Percentiles rank a stretch among this genome's conserved stretches.
These are phyloP conservation scores for Junonia oenone DNA, from an alignment of 2,888 invertebrate genomes.

Conservation along the genomic window DNA sequence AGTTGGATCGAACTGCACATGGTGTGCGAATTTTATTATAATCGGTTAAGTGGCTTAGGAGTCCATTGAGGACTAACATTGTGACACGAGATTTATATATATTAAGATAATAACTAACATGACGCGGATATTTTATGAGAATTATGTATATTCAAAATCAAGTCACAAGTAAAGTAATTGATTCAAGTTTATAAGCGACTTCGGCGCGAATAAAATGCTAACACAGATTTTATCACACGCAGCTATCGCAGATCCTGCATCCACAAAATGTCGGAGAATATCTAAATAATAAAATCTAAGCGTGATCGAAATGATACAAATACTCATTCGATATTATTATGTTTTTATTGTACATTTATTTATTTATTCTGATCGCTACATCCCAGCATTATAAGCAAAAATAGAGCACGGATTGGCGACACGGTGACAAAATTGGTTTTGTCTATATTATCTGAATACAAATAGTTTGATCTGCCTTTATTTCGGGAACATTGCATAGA, in stretches of 20 bases:
- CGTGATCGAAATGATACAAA: neutral
- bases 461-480: conserved; percentile 9
- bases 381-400: conserved; percentile 11
- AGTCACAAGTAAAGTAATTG: no score
- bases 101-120: no score
- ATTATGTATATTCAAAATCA: no score
- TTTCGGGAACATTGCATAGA: neutral
- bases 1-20: neutral
- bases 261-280: neutral
- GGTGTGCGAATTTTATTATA: no score
- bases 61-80: no score
- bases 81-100: no score
- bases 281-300: neutral
- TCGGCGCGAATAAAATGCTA: neutral
- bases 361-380: conserved; percentile 17
- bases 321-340: conserved; percentile 2
- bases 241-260: neutral
- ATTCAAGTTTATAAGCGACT: no score
- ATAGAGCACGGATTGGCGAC: conserved; percentile 2
- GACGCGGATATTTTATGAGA: no score
- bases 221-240: neutral
- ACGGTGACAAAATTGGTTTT: conserved; percentile 12
- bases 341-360: neutral
- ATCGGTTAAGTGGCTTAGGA: no score
- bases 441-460: conserved; percentile 11